Percentiles rank a stretch among this genome's conserved stretches.
phyloP scores from a whole-genome alignment of 1,140 invertebrate species.

The Aphelenchoides avenae region DNA sequence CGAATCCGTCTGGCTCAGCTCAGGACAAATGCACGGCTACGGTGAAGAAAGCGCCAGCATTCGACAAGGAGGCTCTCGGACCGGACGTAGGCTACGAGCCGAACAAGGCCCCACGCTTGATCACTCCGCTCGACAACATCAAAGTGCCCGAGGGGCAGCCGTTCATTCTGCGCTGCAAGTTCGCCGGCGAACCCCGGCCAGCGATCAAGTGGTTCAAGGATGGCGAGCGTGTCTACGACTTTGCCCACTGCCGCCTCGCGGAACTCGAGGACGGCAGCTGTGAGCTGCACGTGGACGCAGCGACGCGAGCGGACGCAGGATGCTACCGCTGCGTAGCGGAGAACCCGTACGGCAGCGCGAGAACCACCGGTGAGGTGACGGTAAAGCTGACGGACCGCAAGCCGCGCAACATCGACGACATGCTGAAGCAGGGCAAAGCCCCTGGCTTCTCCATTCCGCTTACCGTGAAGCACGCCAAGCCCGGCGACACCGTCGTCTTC shows the following conservation, averaged over 20 bases:
- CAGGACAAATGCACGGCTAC: conserved; percentile 56
- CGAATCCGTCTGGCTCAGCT: conserved; percentile 55
- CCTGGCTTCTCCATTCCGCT: conserved; percentile 57
- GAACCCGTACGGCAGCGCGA: conserved; percentile 50
- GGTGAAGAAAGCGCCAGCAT: conserved; percentile 40
- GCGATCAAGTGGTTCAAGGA: conserved; percentile 66
- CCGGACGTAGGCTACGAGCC: conserved; percentile 36
- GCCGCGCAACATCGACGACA: conserved; percentile 38
- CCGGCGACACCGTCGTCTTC: conserved; percentile 55
- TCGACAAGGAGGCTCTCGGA: conserved; percentile 11
- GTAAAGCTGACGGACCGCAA: conserved; percentile 31
- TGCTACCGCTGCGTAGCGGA: conserved; percentile 68
- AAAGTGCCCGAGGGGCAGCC: conserved; percentile 69
- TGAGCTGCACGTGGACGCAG: conserved; percentile 72
- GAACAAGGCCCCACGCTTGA: conserved; percentile 51
- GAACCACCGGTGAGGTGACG: conserved; percentile 51
- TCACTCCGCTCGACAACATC: conserved; percentile 55
- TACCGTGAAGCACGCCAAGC: conserved; percentile 43
- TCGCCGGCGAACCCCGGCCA: conserved; percentile 76
- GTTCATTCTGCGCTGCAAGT: conserved; percentile 74
- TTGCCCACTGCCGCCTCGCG: conserved; percentile 42
- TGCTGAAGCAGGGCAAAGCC: conserved; percentile 45
- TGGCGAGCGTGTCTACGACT: conserved; percentile 55
- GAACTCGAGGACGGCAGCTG: conserved; percentile 70
- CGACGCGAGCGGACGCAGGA: conserved; percentile 70